Evolutionary conservation across 2,113 vertebrate genomes (phyloP).

Genomic region (Atlantisia rogersi): DNA sequence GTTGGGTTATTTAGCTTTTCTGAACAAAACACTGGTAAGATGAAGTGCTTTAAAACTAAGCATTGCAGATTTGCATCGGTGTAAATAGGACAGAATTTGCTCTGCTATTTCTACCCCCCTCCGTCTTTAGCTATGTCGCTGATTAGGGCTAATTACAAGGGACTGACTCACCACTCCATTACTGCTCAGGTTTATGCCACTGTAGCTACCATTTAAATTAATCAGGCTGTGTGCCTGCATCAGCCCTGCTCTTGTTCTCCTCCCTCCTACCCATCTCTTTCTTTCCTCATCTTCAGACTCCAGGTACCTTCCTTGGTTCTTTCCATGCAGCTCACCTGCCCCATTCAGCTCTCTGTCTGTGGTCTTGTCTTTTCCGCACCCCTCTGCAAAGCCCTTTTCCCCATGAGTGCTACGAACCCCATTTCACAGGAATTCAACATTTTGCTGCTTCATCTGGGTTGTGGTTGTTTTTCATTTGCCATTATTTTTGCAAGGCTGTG

Average conservation of each 20-base stretch:
- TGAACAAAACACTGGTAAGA: neutral
- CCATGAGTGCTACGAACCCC: neutral
- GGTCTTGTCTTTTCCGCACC: neutral
- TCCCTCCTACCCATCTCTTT: neutral
- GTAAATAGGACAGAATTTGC: neutral
- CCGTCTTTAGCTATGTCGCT: neutral
- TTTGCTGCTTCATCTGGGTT: neutral
- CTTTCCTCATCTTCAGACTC: neutral
- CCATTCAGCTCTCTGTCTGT: neutral
- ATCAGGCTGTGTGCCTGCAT: neutral
- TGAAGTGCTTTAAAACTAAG: neutral
- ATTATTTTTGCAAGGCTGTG: neutral
- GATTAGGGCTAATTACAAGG: conserved; percentile 18
- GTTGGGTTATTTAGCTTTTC: neutral
- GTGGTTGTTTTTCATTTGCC: neutral
- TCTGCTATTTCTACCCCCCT: neutral
- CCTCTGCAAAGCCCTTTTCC: neutral
- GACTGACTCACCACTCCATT: conserved; percentile 14
- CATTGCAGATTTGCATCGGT: neutral
- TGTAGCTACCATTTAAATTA: neutral
- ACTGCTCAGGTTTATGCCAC: neutral
- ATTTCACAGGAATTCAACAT: neutral
- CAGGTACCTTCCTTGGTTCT: neutral
- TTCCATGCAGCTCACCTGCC: neutral
- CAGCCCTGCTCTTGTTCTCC: neutral